Base-by-base conservation (phyloP, 2,888 invertebrate genomes). In the Linnaemya vulpina region DNA sequence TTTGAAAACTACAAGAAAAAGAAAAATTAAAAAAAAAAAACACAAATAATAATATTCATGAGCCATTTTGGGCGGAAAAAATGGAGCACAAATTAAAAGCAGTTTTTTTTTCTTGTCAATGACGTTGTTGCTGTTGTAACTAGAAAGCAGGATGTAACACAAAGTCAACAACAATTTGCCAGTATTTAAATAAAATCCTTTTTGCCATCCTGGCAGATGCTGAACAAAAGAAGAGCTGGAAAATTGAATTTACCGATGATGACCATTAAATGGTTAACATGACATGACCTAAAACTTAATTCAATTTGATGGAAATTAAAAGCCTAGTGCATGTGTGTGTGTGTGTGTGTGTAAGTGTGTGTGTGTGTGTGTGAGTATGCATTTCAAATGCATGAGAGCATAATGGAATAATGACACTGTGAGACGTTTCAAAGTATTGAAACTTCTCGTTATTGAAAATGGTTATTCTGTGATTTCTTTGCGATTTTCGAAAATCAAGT, bases 121-220 rank as follows among this genome's bases (percentile, higher is more conserved):
- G 51, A 15, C 22, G 30, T 22, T 67, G 73, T 10, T 67, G 60
- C 40, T 60, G 35, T 51, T 82, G 55, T 51, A 75, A 83, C 67
- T 58, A 70, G 79, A 63, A 83, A 78, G 67, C 63, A 68, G 75
- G 51, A 65, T 84, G 76, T 62, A 68, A 82, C 58, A 77, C 78
- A 85, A 68, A 78, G 68, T 78, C 85, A 82, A 85, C 78, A 85
- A 75, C 82, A 82, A 82, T 82, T 85, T 82, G 65, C 82, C 70
- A 78, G 71, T 84, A 80, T 80, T 80, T 76, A 73, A 80, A 63
- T 80, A 11, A 73, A 77, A 38, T 74, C 49, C 68, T 75, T 58
- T 35, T 40, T 70, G 17, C 7, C 22, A 58, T 35, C 17, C 30
- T 30, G 10, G 10, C 10, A 22, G 25, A n/a, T 35, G 20, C 13